phyloP scores from a whole-genome alignment of 2,113 vertebrate genomes.

The Pygoscelis antarcticus region DNA sequence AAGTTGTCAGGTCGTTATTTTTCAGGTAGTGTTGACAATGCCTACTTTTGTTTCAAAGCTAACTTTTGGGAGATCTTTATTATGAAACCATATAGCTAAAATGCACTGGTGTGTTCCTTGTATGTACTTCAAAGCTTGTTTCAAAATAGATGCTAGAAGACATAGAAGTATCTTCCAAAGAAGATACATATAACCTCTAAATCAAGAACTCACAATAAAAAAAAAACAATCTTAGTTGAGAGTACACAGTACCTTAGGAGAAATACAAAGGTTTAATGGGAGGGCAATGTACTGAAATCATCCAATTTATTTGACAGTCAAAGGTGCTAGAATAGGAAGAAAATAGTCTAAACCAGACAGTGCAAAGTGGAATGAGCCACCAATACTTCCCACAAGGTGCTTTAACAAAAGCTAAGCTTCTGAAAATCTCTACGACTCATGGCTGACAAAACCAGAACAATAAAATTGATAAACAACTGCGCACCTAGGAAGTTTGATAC shows the following conservation, averaged over 20 bases:
- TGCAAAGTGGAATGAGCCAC: neutral
- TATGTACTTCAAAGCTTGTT: neutral
- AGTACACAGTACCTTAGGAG: neutral
- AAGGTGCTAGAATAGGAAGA: neutral
- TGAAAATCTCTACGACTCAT: neutral
- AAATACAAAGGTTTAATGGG: neutral
- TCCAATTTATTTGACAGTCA: neutral
- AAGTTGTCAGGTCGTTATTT: neutral
- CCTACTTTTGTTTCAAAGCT: neutral
- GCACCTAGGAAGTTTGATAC: neutral
- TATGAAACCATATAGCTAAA: neutral
- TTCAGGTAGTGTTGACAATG: neutral
- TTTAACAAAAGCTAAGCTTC: neutral
- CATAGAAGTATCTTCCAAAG: neutral
- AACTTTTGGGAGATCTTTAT: neutral
- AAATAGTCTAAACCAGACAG: neutral
- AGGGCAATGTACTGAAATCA: neutral
- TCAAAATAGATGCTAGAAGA: neutral
- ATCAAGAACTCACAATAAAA: neutral
- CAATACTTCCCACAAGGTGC: neutral
- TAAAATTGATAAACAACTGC: neutral
- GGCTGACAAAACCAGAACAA: neutral
- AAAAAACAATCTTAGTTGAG: neutral
- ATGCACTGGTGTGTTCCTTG: neutral
- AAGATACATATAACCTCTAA: neutral